Conservation (phyloP, 2,888 invertebrate species). For the Euplagia quadripunctaria region DNA sequence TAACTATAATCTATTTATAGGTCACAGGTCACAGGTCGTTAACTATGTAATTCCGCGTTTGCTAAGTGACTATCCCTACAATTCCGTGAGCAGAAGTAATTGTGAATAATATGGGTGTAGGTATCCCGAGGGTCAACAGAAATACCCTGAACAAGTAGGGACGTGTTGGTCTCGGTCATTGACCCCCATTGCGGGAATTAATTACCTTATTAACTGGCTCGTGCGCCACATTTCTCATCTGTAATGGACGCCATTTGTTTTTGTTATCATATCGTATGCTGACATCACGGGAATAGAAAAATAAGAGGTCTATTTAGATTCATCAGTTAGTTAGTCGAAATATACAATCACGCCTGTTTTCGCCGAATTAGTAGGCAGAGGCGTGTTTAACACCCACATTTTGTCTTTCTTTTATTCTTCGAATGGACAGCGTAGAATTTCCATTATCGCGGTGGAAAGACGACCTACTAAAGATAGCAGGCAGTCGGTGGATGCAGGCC, state of each 20-base stretch:
- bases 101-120: conserved; percentile 2
- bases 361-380: not conserved
- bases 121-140: conserved; percentile 2
- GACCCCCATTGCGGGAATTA: conserved; percentile 20
- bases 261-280: conserved; percentile 14
- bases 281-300: conserved; percentile 1
- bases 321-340: not conserved
- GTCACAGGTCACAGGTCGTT: not conserved
- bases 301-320: not conserved
- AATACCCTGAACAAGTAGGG: not conserved
- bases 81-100: not conserved
- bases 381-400: not conserved
- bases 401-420: too few relatives aligned
- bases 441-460: too few relatives aligned
- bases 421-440: too few relatives aligned
- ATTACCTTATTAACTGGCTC: conserved; percentile 34
- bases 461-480: too few relatives aligned
- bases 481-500: too few relatives aligned
- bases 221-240: conserved; percentile 12
- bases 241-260: conserved; percentile 21
- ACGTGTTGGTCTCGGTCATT: conserved; percentile 3
- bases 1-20: not conserved
- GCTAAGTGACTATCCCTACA: not conserved
- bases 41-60: not conserved
- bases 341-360: not conserved